These are phyloP conservation scores for Perizoma affinitatum DNA, from an alignment of 2,888 invertebrate genomes.

Conservation along the genomic window DNA sequence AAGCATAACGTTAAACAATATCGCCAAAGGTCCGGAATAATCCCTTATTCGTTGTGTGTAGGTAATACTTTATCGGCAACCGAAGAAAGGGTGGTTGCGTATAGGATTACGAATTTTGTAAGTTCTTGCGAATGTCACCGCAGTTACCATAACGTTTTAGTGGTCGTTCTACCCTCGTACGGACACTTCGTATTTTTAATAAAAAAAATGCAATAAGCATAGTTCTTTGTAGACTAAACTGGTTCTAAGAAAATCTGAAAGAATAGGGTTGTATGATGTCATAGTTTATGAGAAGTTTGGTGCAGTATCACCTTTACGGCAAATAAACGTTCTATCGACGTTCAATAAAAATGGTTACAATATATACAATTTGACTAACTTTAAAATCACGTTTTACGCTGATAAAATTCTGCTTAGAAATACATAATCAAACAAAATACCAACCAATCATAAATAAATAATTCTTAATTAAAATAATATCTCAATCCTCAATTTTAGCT, in stretches of 20 bases:
- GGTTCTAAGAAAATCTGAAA: constrained; percentile 3
- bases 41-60: constrained; percentile 59
- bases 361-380: too few species aligned
- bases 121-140: constrained; percentile 78
- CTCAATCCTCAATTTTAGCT: neutral
- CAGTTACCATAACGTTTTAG: constrained; percentile 81
- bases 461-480: constrained; percentile 3
- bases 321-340: too few species aligned
- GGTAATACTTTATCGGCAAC: constrained; percentile 63
- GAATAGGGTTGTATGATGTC: too few species aligned
- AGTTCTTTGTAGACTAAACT: constrained; percentile 56
- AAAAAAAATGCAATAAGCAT: constrained; percentile 72
- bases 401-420: neutral
- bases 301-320: too few species aligned
- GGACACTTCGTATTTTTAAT: constrained; percentile 77
- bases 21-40: constrained; percentile 54
- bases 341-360: too few species aligned
- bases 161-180: constrained; percentile 76
- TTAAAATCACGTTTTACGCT: too few species aligned
- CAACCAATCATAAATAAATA: neutral
- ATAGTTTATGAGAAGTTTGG: too few species aligned
- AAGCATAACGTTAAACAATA: constrained; percentile 56
- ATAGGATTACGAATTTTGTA: constrained; percentile 76
- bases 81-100: constrained; percentile 55
- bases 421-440: neutral